A percentile compares a stretch with the other conserved stretches of the same genome.
phyloP scores from a whole-genome alignment of 2,113 vertebrate genomes.

The Cettia cetti region DNA sequence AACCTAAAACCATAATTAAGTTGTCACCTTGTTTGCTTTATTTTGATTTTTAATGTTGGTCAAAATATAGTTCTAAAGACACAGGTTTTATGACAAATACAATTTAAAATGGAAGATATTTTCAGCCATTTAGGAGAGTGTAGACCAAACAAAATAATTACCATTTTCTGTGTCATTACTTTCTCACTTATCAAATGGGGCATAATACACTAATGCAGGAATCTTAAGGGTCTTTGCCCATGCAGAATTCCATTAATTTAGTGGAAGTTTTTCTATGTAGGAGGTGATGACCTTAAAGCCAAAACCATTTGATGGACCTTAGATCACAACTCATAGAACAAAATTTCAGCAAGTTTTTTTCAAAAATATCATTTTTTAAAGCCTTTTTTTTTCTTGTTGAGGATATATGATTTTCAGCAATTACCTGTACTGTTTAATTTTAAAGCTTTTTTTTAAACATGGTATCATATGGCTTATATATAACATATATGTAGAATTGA shows the following conservation, averaged over 20 bases:
- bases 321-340: neutral
- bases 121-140: neutral
- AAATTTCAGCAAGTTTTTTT: neutral
- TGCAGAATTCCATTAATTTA: neutral
- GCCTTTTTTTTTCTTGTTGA: neutral
- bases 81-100: neutral
- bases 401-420: neutral
- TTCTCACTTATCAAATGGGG: conserved; percentile 3
- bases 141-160: conserved; percentile 22
- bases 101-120: neutral
- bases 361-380: neutral
- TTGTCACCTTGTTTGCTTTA: neutral
- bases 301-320: neutral
- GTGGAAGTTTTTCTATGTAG: neutral
- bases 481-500: neutral
- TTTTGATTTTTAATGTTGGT: neutral
- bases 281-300: neutral
- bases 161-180: conserved; percentile 29
- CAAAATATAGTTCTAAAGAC: neutral
- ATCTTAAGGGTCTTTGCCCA: neutral
- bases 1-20: neutral
- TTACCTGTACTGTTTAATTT: neutral
- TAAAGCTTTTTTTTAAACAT: neutral
- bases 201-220: neutral
- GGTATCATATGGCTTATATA: neutral